These are phyloP conservation scores for Cavia porcellus DNA, from an alignment of 2,113 vertebrate genomes.

Conservation along the genomic window DNA sequence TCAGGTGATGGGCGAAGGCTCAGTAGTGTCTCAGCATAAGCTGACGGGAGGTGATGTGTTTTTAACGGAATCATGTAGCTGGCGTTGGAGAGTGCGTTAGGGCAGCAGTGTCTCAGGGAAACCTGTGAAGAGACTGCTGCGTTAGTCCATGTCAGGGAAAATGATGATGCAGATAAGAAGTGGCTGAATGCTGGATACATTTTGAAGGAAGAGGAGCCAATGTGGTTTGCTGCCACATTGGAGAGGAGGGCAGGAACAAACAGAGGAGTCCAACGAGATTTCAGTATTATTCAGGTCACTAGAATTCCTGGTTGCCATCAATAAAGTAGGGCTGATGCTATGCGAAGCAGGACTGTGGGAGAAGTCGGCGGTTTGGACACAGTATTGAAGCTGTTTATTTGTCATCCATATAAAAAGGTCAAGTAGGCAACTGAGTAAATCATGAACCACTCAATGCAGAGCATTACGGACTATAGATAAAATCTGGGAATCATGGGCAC, in stretches of 20 bases:
- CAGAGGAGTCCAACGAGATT: neutral
- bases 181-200: conserved; percentile 5
- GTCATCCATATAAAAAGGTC: neutral
- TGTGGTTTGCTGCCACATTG: neutral
- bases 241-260: neutral
- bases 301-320: neutral
- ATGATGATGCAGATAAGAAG: neutral
- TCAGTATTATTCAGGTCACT: neutral
- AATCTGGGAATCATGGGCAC: neutral
- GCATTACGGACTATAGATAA: neutral
- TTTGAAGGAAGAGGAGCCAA: neutral
- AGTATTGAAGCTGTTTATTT: neutral
- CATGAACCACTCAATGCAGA: neutral
- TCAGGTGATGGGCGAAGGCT: neutral
- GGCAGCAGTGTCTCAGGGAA: neutral
- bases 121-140: neutral
- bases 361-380: neutral
- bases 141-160: neutral
- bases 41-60: neutral
- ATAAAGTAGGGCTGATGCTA: neutral
- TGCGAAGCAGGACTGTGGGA: neutral
- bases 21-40: neutral
- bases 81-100: neutral
- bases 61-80: neutral
- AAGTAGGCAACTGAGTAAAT: neutral